Evolutionary conservation across 64 coral and sea anemone genomes (phyloP).

Genomic region (Montipora capricornis): DNA sequence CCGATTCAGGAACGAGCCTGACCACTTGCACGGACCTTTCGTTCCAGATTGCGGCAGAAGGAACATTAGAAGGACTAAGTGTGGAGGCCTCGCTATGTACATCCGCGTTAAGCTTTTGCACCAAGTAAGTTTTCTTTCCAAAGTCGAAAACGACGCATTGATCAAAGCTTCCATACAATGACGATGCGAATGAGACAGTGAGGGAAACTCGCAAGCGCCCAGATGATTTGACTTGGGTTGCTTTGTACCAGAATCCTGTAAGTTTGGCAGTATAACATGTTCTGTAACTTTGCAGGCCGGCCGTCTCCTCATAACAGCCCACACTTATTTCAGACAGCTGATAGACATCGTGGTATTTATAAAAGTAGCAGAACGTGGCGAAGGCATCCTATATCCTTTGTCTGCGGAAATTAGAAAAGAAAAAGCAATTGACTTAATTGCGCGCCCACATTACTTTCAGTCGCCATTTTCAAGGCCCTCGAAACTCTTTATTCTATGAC

Average conservation of each 20-base stretch:
- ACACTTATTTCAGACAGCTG: slow-evolving; percentile 20
- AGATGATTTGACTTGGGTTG: neutral
- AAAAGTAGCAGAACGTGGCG: neutral
- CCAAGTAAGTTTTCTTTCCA: slow-evolving; percentile 41
- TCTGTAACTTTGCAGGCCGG: neutral
- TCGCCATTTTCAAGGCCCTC: too few relatives aligned
- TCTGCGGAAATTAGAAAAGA: neutral
- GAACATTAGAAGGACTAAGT: neutral
- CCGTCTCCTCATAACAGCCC: neutral
- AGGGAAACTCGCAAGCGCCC: neutral
- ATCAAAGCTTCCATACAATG: slow-evolving; percentile 70
- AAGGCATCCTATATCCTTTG: neutral
- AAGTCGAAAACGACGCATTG: slow-evolving; percentile 87
- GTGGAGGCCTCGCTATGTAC: neutral
- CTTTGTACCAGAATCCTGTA: slow-evolving; percentile 4
- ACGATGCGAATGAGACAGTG: neutral
- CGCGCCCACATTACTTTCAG: too few relatives aligned
- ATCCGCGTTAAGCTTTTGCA: slow-evolving; percentile 78
- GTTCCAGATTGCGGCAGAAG: neutral
- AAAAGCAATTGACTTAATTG: neutral
- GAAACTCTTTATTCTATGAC: too few relatives aligned
- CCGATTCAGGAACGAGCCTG: neutral
- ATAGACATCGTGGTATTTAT: slow-evolving; percentile 20
- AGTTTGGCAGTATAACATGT: slow-evolving; percentile 11
- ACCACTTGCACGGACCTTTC: slow-evolving; percentile 25